Evolutionary conservation across 2,113 vertebrate species (phyloP), one percentile per base, ranked within the genome.

Genomic region (Gnathonemus longibarbis): DNA sequence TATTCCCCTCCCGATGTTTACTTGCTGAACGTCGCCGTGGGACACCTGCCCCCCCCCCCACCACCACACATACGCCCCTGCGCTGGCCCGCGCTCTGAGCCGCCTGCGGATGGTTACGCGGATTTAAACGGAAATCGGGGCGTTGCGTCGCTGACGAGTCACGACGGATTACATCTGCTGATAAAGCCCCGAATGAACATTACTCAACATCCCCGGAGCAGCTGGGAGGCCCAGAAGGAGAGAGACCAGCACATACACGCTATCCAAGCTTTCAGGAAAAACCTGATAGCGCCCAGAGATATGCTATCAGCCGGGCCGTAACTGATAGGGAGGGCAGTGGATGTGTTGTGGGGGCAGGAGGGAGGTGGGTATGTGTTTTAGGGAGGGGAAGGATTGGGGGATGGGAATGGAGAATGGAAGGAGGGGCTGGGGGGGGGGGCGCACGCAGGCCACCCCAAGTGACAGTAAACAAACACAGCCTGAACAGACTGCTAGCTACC

Each of bases 401-500:
- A 49, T 52, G 84, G 84, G n/a, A 24, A 7, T 46, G n/a, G 80
- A 17, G 80, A 42, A 84, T 35, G 56, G 87, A 88, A 7, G 45
- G 45, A 35, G 9, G 62, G 62, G 62, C 21, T 45, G 42, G 56
- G 42, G 56, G 62, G 62, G 35, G 39, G 46, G 46, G 1, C 5
- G 6, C 42, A 24, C 5, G 10, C 70, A 35, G 80, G 86, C 90
- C 42, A n/a, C 88, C 52, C 88, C 35, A 88, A 91, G 90, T 89
- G 87, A 91, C 91, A 91, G 92, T 92, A 93, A 92, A 90, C 90
- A 94, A 92, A 58, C 53, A 93, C 83, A 91, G 92, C 91, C 93
- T 94, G 94, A 93, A 89, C 90, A 91, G 93, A 92, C 94, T 94
- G 89, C 93, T 95, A 88, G 91, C 92, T 92, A 89, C 90, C 86